Conservation (phyloP, 2,888 invertebrate species). For the Agonopterix heracliana region DNA sequence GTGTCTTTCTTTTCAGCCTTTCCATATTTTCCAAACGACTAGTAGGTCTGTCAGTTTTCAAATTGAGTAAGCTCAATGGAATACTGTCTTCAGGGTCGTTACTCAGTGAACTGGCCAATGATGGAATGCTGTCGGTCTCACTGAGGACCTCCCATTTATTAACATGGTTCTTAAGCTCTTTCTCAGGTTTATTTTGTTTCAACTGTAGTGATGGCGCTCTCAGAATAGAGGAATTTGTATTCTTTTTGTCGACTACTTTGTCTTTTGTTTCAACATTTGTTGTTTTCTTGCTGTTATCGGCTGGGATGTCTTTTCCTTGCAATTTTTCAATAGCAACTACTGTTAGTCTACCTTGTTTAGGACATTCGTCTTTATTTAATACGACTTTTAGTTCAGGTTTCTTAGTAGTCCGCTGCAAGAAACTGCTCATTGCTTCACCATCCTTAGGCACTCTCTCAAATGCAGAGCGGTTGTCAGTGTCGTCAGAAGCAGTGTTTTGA, state of each 20-base stretch:
- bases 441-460: slow-evolving; percentile 83
- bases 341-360: slow-evolving; percentile 73
- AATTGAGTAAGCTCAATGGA: slow-evolving; percentile 67
- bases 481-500: slow-evolving; percentile 44
- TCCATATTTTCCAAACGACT: slow-evolving; percentile 54
- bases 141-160: slow-evolving; percentile 77
- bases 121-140: slow-evolving; percentile 77
- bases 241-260: slow-evolving; percentile 40
- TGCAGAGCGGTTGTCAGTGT: slow-evolving; percentile 62
- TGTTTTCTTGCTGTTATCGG: slow-evolving; percentile 38
- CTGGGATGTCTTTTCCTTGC: slow-evolving; percentile 63
- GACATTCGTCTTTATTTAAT: slow-evolving; percentile 69
- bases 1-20: slow-evolving; percentile 70
- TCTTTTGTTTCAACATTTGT: slow-evolving; percentile 19
- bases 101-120: slow-evolving; percentile 60
- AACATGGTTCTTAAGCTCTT: slow-evolving; percentile 55
- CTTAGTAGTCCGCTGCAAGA: slow-evolving; percentile 77
- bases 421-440: slow-evolving; percentile 81
- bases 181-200: slow-evolving; percentile 58
- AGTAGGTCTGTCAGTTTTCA: slow-evolving; percentile 48
- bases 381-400: slow-evolving; percentile 66
- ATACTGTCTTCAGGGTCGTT: slow-evolving; percentile 78
- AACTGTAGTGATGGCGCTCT: slow-evolving; percentile 63
- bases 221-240: slow-evolving; percentile 46
- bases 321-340: slow-evolving; percentile 78